Conservation (phyloP, 1,140 invertebrate genomes). For the Drosophila neocordata region DNA sequence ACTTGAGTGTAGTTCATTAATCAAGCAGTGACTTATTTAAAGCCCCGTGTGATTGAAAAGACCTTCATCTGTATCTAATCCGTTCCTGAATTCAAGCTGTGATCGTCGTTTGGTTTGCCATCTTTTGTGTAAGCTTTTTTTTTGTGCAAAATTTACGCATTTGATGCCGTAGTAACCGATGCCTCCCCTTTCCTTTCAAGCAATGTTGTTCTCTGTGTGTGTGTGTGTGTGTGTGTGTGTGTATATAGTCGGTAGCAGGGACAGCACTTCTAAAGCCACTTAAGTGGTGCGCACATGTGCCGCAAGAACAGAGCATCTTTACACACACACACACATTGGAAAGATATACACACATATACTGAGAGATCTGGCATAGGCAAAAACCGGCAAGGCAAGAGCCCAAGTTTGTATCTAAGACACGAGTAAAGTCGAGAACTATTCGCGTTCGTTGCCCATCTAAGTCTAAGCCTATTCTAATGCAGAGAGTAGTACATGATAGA, state of each 20-base stretch:
- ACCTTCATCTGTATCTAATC: neutral
- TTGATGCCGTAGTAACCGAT: conserved; percentile 23
- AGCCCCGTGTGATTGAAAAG: no score
- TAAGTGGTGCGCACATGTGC: conserved; percentile 70
- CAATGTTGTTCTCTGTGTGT: conserved; percentile 15
- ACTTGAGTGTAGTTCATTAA: neutral
- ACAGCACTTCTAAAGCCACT: conserved; percentile 65
- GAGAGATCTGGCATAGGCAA: conserved; percentile 58
- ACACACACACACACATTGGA: conserved; percentile 38
- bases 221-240: conserved; percentile 42
- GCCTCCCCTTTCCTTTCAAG: neutral
- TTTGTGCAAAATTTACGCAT: conserved; percentile 54
- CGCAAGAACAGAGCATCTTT: conserved; percentile 66
- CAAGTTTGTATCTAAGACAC: conserved; percentile 42
- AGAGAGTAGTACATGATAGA: conserved; percentile 39
- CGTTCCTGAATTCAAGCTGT: conserved; percentile 5
- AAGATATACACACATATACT: conserved; percentile 22
- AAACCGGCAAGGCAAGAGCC: conserved; percentile 58
- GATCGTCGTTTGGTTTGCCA: conserved; percentile 11
- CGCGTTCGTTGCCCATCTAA: conserved; percentile 64
- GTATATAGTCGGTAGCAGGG: conserved; percentile 52
- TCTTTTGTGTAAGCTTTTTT: conserved; percentile 63
- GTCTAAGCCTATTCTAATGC: conserved; percentile 79
- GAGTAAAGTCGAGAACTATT: conserved; percentile 55
- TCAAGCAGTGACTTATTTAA: neutral